Percentiles rank a stretch among this genome's conserved stretches.
Evolutionary conservation across 2,797 vertebrate genomes (phyloP).

Genomic region (Acanthurus leucopareius): DNA sequence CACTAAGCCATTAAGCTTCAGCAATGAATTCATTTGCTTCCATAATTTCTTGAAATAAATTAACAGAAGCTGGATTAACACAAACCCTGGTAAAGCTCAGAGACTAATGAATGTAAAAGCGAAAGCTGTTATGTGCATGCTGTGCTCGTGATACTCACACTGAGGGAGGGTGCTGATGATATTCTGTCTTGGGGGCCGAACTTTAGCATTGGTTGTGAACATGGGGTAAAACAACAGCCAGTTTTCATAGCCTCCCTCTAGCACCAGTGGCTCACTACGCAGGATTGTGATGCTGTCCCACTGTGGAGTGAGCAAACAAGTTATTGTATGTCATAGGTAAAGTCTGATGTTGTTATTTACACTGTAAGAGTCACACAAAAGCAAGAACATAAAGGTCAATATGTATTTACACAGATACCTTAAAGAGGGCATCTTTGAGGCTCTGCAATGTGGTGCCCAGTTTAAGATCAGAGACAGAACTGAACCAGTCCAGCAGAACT

Average conservation of each 20-base stretch:
- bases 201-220: slow-evolving; percentile 94
- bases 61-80: background rate
- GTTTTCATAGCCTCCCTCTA: slow-evolving; percentile 98
- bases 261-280: slow-evolving; percentile 92
- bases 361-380: background rate
- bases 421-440: slow-evolving; percentile 97
- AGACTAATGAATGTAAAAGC: background rate
- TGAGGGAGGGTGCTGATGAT: slow-evolving; percentile 86
- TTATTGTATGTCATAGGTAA: slow-evolving; percentile 19
- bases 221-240: slow-evolving; percentile 98
- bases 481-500: slow-evolving; percentile 96
- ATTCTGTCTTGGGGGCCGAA: slow-evolving; percentile 88
- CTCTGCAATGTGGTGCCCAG: slow-evolving; percentile 93
- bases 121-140: background rate
- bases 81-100: background rate
- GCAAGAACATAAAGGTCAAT: background rate
- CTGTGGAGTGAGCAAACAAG: slow-evolving; percentile 75
- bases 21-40: background rate
- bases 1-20: background rate
- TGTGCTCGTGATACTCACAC: slow-evolving; percentile 87
- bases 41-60: background rate
- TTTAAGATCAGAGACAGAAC: slow-evolving; percentile 89
- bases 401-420: slow-evolving; percentile 82
- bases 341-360: slow-evolving; percentile 13
- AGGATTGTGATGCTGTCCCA: slow-evolving; percentile 97